These are phyloP conservation scores for Dendrolimus houi DNA, from an alignment of 2,888 invertebrate species.

Conservation along the genomic window DNA sequence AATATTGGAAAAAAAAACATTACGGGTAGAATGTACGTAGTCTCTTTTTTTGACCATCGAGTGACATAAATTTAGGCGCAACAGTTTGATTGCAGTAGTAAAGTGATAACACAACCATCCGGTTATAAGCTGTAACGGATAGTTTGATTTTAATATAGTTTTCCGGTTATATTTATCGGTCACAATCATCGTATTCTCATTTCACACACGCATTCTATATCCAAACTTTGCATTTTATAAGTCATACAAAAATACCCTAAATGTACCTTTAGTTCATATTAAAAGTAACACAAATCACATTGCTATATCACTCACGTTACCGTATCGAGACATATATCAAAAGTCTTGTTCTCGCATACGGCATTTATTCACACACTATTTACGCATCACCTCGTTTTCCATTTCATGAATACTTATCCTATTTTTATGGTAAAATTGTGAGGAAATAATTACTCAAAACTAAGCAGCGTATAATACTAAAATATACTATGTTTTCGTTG, in stretches of 20 bases:
- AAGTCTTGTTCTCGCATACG: conserved; percentile 56
- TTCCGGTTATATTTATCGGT: too few relatives aligned
- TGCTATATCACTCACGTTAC: conserved; percentile 68
- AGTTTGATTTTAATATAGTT: too few relatives aligned
- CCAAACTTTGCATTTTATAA: not conserved
- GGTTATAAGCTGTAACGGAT: too few relatives aligned
- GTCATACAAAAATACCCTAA: conserved; percentile 23
- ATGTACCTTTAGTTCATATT: conserved; percentile 63
- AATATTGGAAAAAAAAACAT: too few relatives aligned
- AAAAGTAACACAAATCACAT: conserved; percentile 66
- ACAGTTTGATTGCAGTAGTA: too few relatives aligned
- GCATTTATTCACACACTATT: conserved; percentile 18
- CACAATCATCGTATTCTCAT: not conserved
- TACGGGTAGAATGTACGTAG: too few relatives aligned
- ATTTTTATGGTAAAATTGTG: not conserved
- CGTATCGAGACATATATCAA: conserved; percentile 45
- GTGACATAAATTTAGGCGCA: too few relatives aligned
- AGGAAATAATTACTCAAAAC: not conserved
- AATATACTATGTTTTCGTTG: not conserved
- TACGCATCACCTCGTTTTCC: conserved; percentile 21
- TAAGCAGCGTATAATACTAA: not conserved
- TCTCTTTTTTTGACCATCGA: too few relatives aligned
- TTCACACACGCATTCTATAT: conserved; percentile 2
- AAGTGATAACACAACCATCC: too few relatives aligned
- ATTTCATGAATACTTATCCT: not conserved